Percentiles rank a stretch among this genome's conserved stretches.
These are phyloP conservation scores for Agonopterix heracliana DNA, from an alignment of 2,888 invertebrate genomes.

Conservation along the genomic window DNA sequence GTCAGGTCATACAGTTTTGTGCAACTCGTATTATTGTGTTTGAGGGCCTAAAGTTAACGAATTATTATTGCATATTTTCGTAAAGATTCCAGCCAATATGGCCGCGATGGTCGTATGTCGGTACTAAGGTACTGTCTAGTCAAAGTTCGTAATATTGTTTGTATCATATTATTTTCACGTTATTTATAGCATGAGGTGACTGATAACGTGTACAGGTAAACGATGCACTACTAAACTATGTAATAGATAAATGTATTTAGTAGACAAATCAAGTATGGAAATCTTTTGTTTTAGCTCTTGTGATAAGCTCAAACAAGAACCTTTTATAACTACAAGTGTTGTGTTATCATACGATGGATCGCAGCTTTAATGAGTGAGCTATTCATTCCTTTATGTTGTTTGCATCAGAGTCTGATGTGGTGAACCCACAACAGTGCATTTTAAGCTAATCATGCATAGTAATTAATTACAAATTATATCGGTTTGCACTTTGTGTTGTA, in stretches of 20 bases:
- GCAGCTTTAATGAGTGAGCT: conserved; percentile 3
- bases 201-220: conserved; percentile 20
- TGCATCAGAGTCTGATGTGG: conserved; percentile 29
- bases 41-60: conserved; percentile 50
- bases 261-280: conserved; percentile 13
- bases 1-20: too few relatives aligned
- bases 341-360: not conserved
- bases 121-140: conserved; percentile 73
- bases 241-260: conserved; percentile 16
- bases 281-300: not conserved
- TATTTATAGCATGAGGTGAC: conserved; percentile 39
- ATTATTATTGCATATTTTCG: conserved; percentile 34
- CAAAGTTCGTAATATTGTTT: conserved; percentile 65
- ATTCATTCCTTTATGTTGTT: conserved; percentile 21
- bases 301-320: not conserved
- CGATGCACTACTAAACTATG: conserved; percentile 8
- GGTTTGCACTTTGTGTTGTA: conserved; percentile 36
- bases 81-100: conserved; percentile 49
- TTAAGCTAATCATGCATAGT: conserved; percentile 25
- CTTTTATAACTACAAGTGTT: not conserved
- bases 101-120: conserved; percentile 52
- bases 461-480: conserved; percentile 21
- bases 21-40: not conserved
- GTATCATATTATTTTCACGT: conserved; percentile 52
- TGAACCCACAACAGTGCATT: conserved; percentile 26